Percentiles rank a stretch among this genome's conserved stretches.
Conservation (phyloP, 2,888 invertebrate species). For the Conistra vaccinii region DNA sequence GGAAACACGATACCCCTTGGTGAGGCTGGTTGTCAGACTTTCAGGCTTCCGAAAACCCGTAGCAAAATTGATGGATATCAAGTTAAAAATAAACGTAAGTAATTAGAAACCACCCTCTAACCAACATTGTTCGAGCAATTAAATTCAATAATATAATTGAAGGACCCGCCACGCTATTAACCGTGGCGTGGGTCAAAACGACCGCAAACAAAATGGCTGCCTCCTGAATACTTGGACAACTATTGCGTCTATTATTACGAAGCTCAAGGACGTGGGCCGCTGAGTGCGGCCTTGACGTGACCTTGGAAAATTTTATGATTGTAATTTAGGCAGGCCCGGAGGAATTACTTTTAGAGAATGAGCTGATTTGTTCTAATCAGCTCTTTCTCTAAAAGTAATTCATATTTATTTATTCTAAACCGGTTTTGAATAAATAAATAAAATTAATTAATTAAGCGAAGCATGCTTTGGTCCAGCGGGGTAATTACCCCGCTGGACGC, state of each 20-base stretch:
- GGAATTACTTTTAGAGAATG: background rate
- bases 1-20: background rate
- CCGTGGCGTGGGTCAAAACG: conserved; percentile 55
- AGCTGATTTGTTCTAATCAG: background rate
- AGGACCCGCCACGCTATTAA: conserved; percentile 52
- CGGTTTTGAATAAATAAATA: no score
- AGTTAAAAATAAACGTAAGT: background rate
- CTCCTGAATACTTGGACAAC: conserved; percentile 62
- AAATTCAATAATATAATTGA: conserved; percentile 53
- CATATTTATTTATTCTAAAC: no score
- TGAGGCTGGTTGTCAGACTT: background rate
- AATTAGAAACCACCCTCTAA: conserved; percentile 11
- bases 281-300: conserved; percentile 13
- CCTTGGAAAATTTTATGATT: conserved; percentile 35
- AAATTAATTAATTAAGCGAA: no score
- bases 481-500: no score
- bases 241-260: conserved; percentile 57
- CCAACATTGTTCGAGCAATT: conserved; percentile 43
- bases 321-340: background rate
- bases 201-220: conserved; percentile 64
- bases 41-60: background rate
- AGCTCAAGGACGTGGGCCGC: conserved; percentile 7
- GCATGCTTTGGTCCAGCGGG: no score
- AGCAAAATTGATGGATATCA: background rate
- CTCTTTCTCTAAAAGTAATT: no score